A percentile compares a stretch with the other conserved stretches of the same genome.
Evolutionary conservation across 92 coral and sea anemone genomes (phyloP).

Genomic region (Phenganax marumi): DNA sequence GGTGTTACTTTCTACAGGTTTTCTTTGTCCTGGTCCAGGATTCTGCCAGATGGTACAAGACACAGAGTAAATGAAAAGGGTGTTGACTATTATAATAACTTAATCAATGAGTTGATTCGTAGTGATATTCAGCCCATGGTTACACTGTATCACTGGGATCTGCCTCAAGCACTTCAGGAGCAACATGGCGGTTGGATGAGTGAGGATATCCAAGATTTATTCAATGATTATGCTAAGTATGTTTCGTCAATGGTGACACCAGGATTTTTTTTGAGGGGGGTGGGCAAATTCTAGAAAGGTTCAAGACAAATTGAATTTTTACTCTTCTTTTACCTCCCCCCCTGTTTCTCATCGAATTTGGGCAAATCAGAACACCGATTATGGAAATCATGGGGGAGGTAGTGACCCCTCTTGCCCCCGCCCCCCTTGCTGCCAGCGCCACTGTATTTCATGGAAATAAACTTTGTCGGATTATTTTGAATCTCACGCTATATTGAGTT

Average conservation of each 20-base stretch:
- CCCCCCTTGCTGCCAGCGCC: too few species aligned
- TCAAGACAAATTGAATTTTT: too few species aligned
- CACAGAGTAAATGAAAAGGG: slow-evolving; percentile 44
- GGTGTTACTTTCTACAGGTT: slow-evolving; percentile 53
- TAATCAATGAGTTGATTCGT: slow-evolving; percentile 40
- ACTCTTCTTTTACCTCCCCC: too few species aligned
- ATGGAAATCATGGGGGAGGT: too few species aligned
- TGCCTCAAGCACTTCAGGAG: slow-evolving; percentile 56
- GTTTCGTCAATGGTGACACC: too few species aligned
- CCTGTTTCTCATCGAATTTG: too few species aligned
- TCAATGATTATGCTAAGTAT: slow-evolving; percentile 53
- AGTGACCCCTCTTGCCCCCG: too few species aligned
- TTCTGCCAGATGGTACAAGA: slow-evolving; percentile 52
- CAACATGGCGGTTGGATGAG: slow-evolving; percentile 49
- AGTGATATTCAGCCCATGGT: slow-evolving; percentile 49
- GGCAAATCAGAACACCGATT: too few species aligned
- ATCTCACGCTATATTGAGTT: too few species aligned
- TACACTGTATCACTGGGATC: slow-evolving; percentile 55
- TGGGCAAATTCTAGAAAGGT: too few species aligned
- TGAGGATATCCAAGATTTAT: slow-evolving; percentile 37
- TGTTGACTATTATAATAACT: slow-evolving; percentile 42
- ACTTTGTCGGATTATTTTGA: too few species aligned
- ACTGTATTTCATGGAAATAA: not conserved
- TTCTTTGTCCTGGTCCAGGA: slow-evolving; percentile 55
- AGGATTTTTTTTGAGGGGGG: too few species aligned